Evolutionary conservation across 2,797 vertebrate species (phyloP), one percentile per base, ranked within the genome.

Genomic region (Leptatherina wallacei): DNA sequence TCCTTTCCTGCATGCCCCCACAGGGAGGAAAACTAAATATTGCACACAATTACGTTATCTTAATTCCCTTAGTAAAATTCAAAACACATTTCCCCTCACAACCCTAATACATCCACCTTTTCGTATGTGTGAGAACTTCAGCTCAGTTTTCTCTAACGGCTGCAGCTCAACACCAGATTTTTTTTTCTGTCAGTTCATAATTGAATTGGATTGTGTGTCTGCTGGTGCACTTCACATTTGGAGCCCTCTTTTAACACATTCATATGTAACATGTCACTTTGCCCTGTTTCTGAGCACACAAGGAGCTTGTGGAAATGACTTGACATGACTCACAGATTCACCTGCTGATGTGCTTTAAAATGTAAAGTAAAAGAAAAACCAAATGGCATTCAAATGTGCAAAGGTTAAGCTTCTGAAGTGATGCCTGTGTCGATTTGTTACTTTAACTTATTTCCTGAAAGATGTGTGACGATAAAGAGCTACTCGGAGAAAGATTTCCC

Each of bases 181-280:
- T 80, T 69, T 65, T 75, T 78, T 77, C 61, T 77, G 88, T 84
- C 68, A 56, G 40, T 29, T 18, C 14, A 40, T 71, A 79, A 86
- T 86, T 66, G 61, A 56, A 80, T 73, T 57, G 75, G 58, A 69
- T 56, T 58, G 47, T 12, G 13, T 58, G 49, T 75, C 44, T 74
- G 64, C 47, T 33, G 38, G 40, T 49, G 59, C 47, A 22, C 40
- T 47, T 73, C 75, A 61, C 77, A 67, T 65, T 64, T 58, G 52
- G 67, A 74, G 73, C 35, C 44, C 13, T 62, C 59, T 55, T 10
- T 33, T 61, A 61, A 77, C 61, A 30, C 42, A 44, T 77, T 70
- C 73, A 64, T 61, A 64, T 3, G 30, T 59, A 49, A 67, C 60
- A 61, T 54, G 61, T 77, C 35, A 6, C 44, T 8, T 58, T 47